Percentiles rank a stretch among this genome's conserved stretches.
Conservation (phyloP, 30 jellyfish, hydroid and myxozoan genomes). For the Aurelia sp. region DNA sequence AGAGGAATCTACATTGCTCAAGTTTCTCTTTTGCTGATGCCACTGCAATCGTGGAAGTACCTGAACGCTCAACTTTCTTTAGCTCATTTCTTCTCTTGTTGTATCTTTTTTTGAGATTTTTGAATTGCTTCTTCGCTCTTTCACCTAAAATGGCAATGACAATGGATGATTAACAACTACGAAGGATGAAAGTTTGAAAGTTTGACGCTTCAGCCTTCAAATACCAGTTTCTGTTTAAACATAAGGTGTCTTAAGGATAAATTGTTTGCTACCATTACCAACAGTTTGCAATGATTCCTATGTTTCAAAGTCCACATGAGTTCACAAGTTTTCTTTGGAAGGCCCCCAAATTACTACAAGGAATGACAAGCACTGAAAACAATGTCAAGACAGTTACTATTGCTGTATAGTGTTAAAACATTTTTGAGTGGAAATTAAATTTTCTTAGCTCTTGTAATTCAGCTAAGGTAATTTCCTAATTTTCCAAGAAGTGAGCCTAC, state of each 20-base stretch:
- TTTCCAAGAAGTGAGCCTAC: no score
- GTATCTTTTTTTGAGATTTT: constrained; percentile 49
- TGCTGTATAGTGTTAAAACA: no score
- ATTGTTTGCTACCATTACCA: background rate
- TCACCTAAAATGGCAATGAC: constrained; percentile 31
- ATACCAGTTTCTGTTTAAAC: background rate
- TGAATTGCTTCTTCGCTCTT: constrained; percentile 36
- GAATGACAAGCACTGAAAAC: no score
- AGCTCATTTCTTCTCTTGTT: constrained; percentile 31
- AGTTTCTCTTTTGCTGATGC: constrained; percentile 22
- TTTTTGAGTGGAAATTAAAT: no score
- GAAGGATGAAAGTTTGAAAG: background rate
- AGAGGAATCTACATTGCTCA: constrained; percentile 21
- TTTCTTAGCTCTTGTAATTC: no score
- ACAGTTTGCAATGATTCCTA: no score
- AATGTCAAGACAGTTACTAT: no score
- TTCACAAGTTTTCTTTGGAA: no score
- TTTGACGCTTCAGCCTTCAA: background rate
- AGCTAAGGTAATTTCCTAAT: no score
- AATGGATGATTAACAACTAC: background rate
- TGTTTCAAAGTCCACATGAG: no score
- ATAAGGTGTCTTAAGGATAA: no score
- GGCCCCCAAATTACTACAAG: no score
- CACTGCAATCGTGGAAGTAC: constrained; percentile 18
- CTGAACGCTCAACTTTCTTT: constrained; percentile 35